Evolutionary conservation across 2,113 vertebrate genomes (phyloP).

Genomic region (Elephas maximus): DNA sequence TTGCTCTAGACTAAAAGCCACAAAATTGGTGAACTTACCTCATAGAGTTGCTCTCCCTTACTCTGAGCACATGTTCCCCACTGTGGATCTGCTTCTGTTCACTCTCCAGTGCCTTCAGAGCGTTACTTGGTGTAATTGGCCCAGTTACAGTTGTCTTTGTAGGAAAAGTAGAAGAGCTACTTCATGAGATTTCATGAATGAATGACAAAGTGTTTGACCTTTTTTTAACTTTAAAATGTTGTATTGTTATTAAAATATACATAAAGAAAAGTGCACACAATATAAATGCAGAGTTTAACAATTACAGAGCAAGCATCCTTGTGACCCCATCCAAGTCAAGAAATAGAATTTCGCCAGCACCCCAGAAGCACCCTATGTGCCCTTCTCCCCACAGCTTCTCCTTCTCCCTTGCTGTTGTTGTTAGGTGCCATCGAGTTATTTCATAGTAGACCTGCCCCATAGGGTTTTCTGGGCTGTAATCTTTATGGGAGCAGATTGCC

Average conservation of each 20-base stretch:
- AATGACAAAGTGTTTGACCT: not conserved
- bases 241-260: not conserved
- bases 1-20: not conserved
- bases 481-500: too few relatives aligned
- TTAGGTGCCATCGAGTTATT: too few relatives aligned
- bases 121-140: not conserved
- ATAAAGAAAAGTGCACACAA: slow-evolving; percentile 18
- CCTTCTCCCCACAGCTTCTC: not conserved
- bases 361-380: not conserved
- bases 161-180: not conserved
- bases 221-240: not conserved
- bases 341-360: not conserved
- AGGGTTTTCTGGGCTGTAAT: too few relatives aligned
- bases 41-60: not conserved
- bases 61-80: not conserved
- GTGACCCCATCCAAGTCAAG: not conserved
- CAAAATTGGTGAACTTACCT: not conserved
- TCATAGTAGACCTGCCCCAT: too few relatives aligned
- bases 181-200: not conserved
- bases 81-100: not conserved
- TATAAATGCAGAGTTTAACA: slow-evolving; percentile 31
- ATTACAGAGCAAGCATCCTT: not conserved
- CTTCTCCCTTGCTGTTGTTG: not conserved
- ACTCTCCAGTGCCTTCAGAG: not conserved
- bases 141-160: not conserved